Base-by-base conservation (phyloP, 2,888 invertebrate species). In the Drosophila nigricruria region DNA sequence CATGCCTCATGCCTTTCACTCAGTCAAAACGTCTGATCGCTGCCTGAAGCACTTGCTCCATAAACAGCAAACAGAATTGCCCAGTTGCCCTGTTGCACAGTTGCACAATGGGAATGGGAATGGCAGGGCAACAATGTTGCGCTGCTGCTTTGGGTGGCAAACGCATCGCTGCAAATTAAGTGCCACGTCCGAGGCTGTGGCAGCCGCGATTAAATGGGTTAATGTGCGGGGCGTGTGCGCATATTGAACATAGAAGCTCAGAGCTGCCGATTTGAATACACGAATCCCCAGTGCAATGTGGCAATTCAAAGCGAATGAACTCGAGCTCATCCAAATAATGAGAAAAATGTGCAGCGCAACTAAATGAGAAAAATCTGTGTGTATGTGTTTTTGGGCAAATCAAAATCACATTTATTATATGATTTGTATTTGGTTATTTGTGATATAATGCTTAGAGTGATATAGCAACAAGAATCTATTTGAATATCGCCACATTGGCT, bases 221-320 rank as follows among this genome's bases (percentile, higher is more conserved):
- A 83, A 83, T 83, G 89, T 57, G 58, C 64, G 83, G 63, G 84
- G 89, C 89, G 83, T 81, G 88, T 88, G 86, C 69, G 62, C 53
- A 56, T 49, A 40, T 34, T 20, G 25, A n/a, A n/a, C 43, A 50
- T 12, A 40, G 50, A 3, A 40, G 42, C 57, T 56, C 18, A 12
- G 20, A 54, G 74, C 79, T 64, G 56, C 25, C 36, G 50, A 63
- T 56, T 47, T 30, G 40, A 54, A 62, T 54, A 38, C 60, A 38
- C 60, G 67, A 3, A 34, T 54, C 38, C 32, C 38, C 32, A 34
- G 32, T 57, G 59, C 30, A 52, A 9, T 47, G 38, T 5, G 32
- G n/a, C n/a, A 40, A 38, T 59, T 16, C 18, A 32, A 68, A 61
- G 32, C 16, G 47, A 36, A 14, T 66, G 34, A 43, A 54, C 58